Evolutionary conservation across 2,113 vertebrate species (phyloP), one percentile per base, ranked within the genome.

Genomic region (Aix galericulata): DNA sequence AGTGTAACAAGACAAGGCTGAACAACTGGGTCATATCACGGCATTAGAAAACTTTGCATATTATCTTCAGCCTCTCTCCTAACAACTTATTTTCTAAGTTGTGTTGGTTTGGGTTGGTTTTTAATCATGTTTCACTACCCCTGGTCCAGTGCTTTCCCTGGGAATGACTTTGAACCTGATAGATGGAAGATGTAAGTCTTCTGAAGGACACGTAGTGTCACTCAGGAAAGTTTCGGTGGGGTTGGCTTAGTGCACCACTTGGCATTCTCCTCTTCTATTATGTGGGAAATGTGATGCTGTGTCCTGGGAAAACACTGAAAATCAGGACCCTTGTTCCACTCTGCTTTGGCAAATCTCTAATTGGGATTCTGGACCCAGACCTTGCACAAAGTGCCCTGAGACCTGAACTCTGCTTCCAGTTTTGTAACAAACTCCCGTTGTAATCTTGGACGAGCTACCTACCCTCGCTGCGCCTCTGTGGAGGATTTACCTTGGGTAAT

Each of bases 1-100:
- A 68, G 77, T 94, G 72, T 94, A 32, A 75, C 94, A 85, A 97
- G 95, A 94, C 64, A 91, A 94, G 80, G 90, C 93, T 79, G 89
- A 91, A 82, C 89, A 81, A 68, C 94, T 25, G 87, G 68, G 60
- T 93, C 77, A 8, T 95, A 27, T 71, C 48, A 79, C 8, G 5
- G 58, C 85, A 68, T 64, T 95, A 88, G 80, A 91, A 85, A 86
- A 75, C 87, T 75, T 85, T 69, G 67, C 68, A 29, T 78, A 17
- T 69, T 75, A 2, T 58, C 91, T 94, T 92, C 82, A 86, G 48
- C 52, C n/a, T 86, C 83, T 86, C 46, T 94, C 66, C 75, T 86
- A 92, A 56, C 86, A 68, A 84, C 63, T 78, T 76, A 31, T 40
- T 64, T 34, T 91, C 60, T 29, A 15, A 18, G 27, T 29, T n/a